A percentile compares a stretch with the other conserved stretches of the same genome.
Evolutionary conservation across 2,888 invertebrate genomes (phyloP).

Genomic region (Trissoscelio sp.): DNA sequence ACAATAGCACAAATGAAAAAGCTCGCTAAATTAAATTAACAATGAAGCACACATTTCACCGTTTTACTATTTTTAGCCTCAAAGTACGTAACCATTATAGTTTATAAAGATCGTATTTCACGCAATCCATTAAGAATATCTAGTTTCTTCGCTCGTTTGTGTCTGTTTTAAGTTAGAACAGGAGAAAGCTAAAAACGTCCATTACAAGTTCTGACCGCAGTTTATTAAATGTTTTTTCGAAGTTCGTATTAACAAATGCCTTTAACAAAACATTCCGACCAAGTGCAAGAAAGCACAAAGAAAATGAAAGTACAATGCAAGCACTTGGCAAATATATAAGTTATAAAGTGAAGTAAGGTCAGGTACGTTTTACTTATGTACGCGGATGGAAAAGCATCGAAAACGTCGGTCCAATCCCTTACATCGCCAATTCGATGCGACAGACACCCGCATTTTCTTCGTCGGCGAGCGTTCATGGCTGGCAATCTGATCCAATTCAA

Average conservation of each 20-base stretch:
- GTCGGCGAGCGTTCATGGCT: slow-evolving; percentile 73
- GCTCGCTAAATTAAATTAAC: slow-evolving; percentile 26
- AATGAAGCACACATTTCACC: slow-evolving; percentile 16
- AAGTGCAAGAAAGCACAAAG: not conserved
- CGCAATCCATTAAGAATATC: slow-evolving; percentile 50
- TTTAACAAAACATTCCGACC: slow-evolving; percentile 4
- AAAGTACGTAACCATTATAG: slow-evolving; percentile 26
- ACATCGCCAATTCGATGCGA: slow-evolving; percentile 77
- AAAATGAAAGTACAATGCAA: slow-evolving; percentile 12
- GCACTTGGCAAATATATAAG: not conserved
- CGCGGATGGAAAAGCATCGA: slow-evolving; percentile 22
- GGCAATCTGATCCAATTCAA: slow-evolving; percentile 79
- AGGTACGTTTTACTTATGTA: slow-evolving; percentile 45
- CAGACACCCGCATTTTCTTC: slow-evolving; percentile 77
- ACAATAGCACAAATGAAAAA: not conserved
- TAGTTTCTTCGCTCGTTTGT: slow-evolving; percentile 24
- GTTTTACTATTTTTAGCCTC: not conserved
- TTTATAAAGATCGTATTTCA: slow-evolving; percentile 52
- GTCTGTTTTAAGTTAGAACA: slow-evolving; percentile 12
- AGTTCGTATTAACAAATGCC: slow-evolving; percentile 1
- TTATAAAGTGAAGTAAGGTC: slow-evolving; percentile 28
- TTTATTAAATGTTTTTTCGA: slow-evolving; percentile 22
- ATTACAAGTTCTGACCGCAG: slow-evolving; percentile 13
- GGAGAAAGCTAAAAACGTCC: slow-evolving; percentile 16
- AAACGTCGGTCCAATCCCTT: slow-evolving; percentile 71